phyloP scores from a whole-genome alignment of 2,797 vertebrate genomes.

The Periparus ater region DNA sequence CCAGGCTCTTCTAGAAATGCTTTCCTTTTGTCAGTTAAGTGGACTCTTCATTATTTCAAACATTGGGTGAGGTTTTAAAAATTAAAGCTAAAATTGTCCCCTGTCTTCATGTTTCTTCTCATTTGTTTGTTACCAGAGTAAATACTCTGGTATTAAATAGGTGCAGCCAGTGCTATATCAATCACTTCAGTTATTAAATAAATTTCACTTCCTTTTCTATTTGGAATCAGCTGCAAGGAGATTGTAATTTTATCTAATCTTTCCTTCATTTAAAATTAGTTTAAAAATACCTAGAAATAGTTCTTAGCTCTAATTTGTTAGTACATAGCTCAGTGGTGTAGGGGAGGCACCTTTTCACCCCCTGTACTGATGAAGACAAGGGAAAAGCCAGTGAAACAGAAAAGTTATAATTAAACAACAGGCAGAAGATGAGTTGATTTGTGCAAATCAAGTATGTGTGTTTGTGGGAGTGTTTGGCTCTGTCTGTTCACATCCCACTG shows the following conservation, averaged over 20 bases:
- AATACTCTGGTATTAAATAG: not conserved
- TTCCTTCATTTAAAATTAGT: not conserved
- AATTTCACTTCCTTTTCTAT: not conserved
- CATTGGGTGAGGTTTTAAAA: not conserved
- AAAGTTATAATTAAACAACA: not conserved
- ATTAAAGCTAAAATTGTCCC: not conserved
- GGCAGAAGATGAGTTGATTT: not conserved
- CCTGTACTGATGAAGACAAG: not conserved
- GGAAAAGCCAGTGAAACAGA: not conserved
- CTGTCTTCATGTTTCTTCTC: not conserved
- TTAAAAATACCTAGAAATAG: not conserved
- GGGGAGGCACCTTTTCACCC: not conserved
- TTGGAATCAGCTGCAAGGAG: not conserved
- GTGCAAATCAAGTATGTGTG: not conserved
- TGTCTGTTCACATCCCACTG: not conserved
- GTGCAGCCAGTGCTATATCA: not conserved
- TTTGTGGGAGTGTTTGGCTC: slow-evolving; percentile 1
- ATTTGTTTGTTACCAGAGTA: not conserved
- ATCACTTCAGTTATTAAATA: not conserved
- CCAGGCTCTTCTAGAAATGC: not conserved
- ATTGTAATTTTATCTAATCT: not conserved
- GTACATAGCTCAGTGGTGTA: not conserved
- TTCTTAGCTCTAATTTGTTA: not conserved
- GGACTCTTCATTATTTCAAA: not conserved
- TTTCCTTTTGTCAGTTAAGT: not conserved